A percentile compares a stretch with the other conserved stretches of the same genome.
These are phyloP conservation scores for Galerucella pusilla DNA, from an alignment of 2,888 invertebrate species.

Conservation along the genomic window DNA sequence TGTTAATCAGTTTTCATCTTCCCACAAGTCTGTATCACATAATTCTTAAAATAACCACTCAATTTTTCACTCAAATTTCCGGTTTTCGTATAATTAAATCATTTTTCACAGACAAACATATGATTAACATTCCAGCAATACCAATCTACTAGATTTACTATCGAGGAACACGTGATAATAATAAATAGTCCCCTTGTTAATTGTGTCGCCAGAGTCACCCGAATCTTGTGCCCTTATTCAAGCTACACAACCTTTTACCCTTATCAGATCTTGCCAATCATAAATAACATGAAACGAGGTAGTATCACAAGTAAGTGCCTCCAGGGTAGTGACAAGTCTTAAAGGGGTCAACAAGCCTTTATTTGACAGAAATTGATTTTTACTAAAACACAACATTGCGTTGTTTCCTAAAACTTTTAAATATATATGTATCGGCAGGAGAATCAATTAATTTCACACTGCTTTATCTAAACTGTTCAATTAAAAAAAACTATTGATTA, in stretches of 20 bases:
- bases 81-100: conserved; percentile 5
- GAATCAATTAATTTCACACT: background rate
- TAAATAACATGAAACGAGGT: conserved; percentile 23
- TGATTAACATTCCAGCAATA: conserved; percentile 19
- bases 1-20: background rate
- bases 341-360: background rate
- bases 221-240: conserved; percentile 16
- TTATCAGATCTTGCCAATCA: conserved; percentile 32
- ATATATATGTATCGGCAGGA: background rate
- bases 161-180: conserved; percentile 23
- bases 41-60: background rate
- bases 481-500: background rate
- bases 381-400: background rate
- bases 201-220: conserved; percentile 19
- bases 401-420: too few relatives aligned
- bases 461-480: conserved; percentile 4
- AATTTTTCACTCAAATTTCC: background rate
- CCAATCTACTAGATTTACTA: conserved; percentile 21
- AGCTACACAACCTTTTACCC: conserved; percentile 26
- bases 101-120: conserved; percentile 2
- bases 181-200: conserved; percentile 28
- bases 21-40: background rate
- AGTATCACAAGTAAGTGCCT: background rate
- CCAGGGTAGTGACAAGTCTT: conserved; percentile 4
- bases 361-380: background rate